A percentile compares a stretch with the other conserved stretches of the same genome.
Evolutionary conservation across 92 coral and sea anemone genomes (phyloP).

Genomic region (Ricordea florida): DNA sequence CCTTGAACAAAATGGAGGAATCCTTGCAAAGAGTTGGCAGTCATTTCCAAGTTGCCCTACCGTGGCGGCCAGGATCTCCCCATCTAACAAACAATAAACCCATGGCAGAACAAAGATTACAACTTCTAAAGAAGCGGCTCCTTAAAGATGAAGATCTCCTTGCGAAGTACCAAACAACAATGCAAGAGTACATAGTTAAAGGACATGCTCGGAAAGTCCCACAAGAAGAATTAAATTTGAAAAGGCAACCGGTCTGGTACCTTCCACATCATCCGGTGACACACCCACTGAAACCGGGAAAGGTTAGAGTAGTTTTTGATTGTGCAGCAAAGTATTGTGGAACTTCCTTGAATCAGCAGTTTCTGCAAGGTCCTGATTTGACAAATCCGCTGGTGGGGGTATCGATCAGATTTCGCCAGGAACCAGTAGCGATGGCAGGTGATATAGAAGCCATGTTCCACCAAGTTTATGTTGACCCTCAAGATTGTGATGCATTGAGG

Average conservation of each 20-base stretch:
- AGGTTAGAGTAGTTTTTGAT: constrained; percentile 54
- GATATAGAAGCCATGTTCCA: constrained; percentile 60
- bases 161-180: constrained; percentile 53
- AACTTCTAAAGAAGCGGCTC: constrained; percentile 52
- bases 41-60: constrained; percentile 57
- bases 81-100: constrained; percentile 45
- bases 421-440: constrained; percentile 33
- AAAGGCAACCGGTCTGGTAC: constrained; percentile 47
- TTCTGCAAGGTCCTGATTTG: constrained; percentile 47
- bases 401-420: constrained; percentile 45
- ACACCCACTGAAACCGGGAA: constrained; percentile 56
- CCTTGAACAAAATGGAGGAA: constrained; percentile 44
- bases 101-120: constrained; percentile 24
- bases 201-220: constrained; percentile 64
- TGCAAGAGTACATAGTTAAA: constrained; percentile 49
- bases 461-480: constrained; percentile 62
- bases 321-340: constrained; percentile 48
- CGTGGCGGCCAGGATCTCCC: constrained; percentile 55
- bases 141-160: constrained; percentile 24
- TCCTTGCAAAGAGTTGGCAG: constrained; percentile 23
- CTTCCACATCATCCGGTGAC: constrained; percentile 58
- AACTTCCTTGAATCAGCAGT: constrained; percentile 43
- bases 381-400: constrained; percentile 47
- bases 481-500: constrained; percentile 42
- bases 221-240: constrained; percentile 19